A percentile compares a stretch with the other conserved stretches of the same genome.
Conservation (phyloP, 2,113 vertebrate species). For the Lanius ludovicianus region DNA sequence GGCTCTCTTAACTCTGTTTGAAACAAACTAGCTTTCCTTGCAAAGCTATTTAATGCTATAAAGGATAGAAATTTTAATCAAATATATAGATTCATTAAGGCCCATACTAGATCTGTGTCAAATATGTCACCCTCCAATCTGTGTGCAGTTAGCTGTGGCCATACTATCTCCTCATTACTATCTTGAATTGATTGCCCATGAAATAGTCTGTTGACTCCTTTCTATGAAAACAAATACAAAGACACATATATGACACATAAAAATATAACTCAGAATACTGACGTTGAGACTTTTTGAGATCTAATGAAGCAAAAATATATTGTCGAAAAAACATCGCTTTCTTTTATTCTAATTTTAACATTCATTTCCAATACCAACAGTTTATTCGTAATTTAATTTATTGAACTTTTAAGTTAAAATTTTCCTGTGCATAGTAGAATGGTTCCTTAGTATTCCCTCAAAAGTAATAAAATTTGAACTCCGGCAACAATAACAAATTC, state of each 20-base stretch:
- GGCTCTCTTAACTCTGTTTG: background rate
- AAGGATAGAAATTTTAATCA: constrained; percentile 75
- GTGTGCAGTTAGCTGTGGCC: constrained; percentile 73
- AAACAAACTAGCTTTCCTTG: constrained; percentile 57
- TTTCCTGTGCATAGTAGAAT: background rate
- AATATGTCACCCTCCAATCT: constrained; percentile 74
- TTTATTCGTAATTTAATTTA: background rate
- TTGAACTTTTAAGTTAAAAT: background rate
- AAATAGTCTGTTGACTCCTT: constrained; percentile 80
- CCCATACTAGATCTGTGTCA: constrained; percentile 68
- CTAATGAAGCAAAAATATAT: background rate
- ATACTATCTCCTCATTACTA: constrained; percentile 74
- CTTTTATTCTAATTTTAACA: background rate
- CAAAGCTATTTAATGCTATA: constrained; percentile 69
- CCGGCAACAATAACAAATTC: background rate
- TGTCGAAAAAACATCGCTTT: background rate
- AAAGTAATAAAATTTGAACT: background rate
- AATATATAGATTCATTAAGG: constrained; percentile 77
- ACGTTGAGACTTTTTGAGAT: background rate
- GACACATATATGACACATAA: constrained; percentile 65
- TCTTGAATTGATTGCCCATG: constrained; percentile 80
- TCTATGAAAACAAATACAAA: constrained; percentile 81
- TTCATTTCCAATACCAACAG: background rate
- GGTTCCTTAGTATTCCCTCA: background rate
- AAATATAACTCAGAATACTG: constrained; percentile 67